These are phyloP conservation scores for Drosophila tsacasi DNA, from an alignment of 1,140 invertebrate species.

Conservation along the genomic window DNA sequence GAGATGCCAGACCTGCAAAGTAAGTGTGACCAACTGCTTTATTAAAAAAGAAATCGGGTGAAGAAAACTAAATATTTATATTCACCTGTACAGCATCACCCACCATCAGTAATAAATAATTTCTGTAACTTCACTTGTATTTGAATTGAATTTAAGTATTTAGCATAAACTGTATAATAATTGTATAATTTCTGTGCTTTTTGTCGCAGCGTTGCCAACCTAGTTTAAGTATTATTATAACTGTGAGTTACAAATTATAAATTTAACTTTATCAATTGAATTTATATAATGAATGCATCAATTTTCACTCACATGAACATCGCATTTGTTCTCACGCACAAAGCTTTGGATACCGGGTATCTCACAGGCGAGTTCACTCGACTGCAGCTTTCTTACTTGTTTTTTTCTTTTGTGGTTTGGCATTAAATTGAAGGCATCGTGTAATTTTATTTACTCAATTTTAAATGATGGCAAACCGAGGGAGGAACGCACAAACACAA, in stretches of 20 bases:
- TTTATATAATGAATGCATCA: not conserved
- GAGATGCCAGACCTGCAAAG: not conserved
- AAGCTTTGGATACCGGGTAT: not conserved
- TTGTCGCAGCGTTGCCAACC: not conserved
- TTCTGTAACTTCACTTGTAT: not conserved
- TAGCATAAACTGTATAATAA: not conserved
- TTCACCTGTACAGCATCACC: too few relatives aligned
- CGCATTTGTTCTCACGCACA: not conserved
- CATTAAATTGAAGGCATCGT: conserved; percentile 73
- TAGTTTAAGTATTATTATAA: not conserved
- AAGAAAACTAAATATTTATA: too few relatives aligned
- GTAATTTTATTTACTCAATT: conserved; percentile 79
- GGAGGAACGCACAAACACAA: conserved; percentile 6
- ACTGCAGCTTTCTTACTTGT: not conserved
- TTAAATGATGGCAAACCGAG: conserved; percentile 67
- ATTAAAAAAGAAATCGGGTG: too few relatives aligned
- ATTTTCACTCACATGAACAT: not conserved
- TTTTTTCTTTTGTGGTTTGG: conserved; percentile 31
- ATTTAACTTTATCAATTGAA: not conserved
- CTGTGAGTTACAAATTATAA: too few relatives aligned
- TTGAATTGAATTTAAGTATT: not conserved
- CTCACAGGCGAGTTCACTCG: not conserved
- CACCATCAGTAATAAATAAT: too few relatives aligned
- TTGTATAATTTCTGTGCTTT: too few relatives aligned
- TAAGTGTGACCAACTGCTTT: too few relatives aligned